Percentiles rank a stretch among this genome's conserved stretches.
phyloP scores from a whole-genome alignment of 1,140 invertebrate genomes.

The Melanaphis sacchari region DNA sequence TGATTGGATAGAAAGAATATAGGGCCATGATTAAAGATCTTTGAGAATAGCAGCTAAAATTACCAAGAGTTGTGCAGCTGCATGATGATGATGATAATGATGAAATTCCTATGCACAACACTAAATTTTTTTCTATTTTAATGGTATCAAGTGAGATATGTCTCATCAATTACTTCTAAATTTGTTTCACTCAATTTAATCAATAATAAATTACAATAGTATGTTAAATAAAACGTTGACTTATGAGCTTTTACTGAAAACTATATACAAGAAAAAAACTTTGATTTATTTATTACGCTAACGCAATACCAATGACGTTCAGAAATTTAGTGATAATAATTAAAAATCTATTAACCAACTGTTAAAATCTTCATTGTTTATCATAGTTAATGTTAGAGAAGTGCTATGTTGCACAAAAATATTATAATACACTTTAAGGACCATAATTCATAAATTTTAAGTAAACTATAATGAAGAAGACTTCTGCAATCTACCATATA shows the following conservation, averaged over 20 bases:
- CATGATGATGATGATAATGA: too few species aligned
- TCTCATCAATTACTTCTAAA: neutral
- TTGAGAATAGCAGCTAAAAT: neutral
- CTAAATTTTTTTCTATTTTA: neutral
- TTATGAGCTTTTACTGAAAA: too few species aligned
- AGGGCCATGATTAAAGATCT: neutral
- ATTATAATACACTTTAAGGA: neutral
- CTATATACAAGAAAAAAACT: too few species aligned
- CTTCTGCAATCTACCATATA: neutral
- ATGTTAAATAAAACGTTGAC: too few species aligned
- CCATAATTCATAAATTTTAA: neutral
- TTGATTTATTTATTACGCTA: neutral
- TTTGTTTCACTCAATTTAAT: neutral
- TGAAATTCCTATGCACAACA: neutral
- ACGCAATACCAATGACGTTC: neutral
- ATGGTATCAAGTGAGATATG: neutral
- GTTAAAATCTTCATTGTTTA: neutral
- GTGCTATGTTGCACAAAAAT: neutral
- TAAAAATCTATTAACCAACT: neutral
- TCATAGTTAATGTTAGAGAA: neutral
- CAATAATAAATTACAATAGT: neutral
- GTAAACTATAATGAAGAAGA: neutral
- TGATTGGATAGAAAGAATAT: neutral
- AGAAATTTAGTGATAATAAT: neutral
- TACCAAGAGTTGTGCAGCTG: neutral